Base-by-base conservation (phyloP, 2,797 vertebrate genomes). In the Sylvia borin region DNA sequence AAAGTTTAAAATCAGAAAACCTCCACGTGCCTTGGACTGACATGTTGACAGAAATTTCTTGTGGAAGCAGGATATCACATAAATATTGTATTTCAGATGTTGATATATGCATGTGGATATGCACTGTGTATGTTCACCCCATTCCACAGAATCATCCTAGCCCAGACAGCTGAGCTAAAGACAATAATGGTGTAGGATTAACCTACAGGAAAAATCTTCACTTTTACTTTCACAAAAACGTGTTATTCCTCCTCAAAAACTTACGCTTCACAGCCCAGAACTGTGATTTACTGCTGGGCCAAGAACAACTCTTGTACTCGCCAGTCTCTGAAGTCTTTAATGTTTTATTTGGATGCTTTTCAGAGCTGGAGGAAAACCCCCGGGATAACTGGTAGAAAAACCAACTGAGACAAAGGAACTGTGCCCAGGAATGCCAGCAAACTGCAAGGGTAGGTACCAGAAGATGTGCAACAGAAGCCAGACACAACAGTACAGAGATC, bases 31-130 rank as follows among this genome's bases (percentile, higher is more conserved):
- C 40, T 88, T 78, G 25, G 29, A n/a, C 42, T 51, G n/a, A 25
- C 19, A 38, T 0, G 3, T 31, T 61, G 77, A 68, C 15, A 80
- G 25, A 50, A 24, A 47, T 34, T 66, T 51, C 68, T 45, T 1
- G 2, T 54, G 26, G 26, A 81, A 77, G 45, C 36, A 62, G 43
- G 21, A 36, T 47, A 22, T 36, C 50, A 55, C 0, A 0, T 31
- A 80, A 48, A 65, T 38, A 64, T 4, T 76, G 6, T 43, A 54
- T 68, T 70, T 84, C 50, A 72, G 38, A 67, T 42, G 48, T 29
- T 31, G 31, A 53, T 54, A 71, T 19, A 57, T 10, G 8, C 24
- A 18, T 27, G 29, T 40, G 16, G 32, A 80, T 29, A 57, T 5
- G 27, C 7, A 54, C 14, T 32, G 15, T 26, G 3, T 18, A 40